Conservation (phyloP, 2,888 invertebrate species). For the Meloe dianella region DNA sequence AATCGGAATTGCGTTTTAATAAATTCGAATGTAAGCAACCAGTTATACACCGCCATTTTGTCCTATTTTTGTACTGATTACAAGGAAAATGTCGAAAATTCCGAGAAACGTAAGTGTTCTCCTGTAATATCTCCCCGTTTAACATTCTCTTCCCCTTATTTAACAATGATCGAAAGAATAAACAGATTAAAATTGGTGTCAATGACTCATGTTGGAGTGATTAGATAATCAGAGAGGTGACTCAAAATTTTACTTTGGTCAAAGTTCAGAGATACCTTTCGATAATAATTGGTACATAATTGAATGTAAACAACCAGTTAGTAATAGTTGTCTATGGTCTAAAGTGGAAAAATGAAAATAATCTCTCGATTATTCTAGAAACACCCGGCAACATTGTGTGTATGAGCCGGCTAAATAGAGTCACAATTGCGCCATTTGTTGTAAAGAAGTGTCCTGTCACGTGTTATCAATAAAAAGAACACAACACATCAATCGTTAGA, state of each 20-base stretch:
- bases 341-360: background rate
- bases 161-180: background rate
- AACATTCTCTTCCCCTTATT: background rate
- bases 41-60: background rate
- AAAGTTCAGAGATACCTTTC: background rate
- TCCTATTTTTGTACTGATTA: background rate
- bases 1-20: background rate
- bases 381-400: slow-evolving; percentile 3
- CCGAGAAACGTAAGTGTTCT: background rate
- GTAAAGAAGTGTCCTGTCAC: background rate
- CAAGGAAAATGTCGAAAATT: background rate
- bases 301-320: background rate
- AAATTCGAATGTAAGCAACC: background rate
- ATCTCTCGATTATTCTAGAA: background rate
- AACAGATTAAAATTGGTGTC: background rate
- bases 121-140: background rate
- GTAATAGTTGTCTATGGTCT: no score
- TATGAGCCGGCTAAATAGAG: background rate
- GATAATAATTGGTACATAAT: no score
- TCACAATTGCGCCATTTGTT: background rate
- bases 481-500: background rate
- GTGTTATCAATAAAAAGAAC: background rate
- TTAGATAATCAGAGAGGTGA: background rate
- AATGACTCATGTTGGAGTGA: background rate
- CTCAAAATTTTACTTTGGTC: background rate